These are phyloP conservation scores for Indri indri DNA, from an alignment of 2,113 vertebrate genomes.

Conservation along the genomic window DNA sequence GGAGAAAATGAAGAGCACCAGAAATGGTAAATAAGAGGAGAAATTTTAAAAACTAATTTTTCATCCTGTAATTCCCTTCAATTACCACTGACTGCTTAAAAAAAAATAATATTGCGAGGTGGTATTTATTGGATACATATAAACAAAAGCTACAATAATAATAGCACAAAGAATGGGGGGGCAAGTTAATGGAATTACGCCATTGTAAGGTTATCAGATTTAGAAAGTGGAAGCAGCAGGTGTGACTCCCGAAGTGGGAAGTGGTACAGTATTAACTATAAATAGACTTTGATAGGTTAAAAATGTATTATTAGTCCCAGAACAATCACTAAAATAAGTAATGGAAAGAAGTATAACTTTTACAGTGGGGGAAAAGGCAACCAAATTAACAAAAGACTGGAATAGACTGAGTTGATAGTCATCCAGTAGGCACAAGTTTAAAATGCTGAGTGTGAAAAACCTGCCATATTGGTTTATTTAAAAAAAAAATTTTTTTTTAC, in stretches of 20 bases:
- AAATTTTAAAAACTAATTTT: background rate
- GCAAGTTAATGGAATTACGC: background rate
- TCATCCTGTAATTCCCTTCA: background rate
- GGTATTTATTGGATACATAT: background rate
- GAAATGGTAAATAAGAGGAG: background rate
- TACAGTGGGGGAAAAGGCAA: background rate
- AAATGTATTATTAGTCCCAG: background rate
- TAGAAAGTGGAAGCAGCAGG: background rate
- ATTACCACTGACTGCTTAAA: background rate
- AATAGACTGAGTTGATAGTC: background rate
- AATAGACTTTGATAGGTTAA: background rate
- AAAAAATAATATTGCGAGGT: background rate
- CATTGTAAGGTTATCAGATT: background rate
- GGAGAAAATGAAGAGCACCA: background rate
- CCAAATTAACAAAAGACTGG: background rate
- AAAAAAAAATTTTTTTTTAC: background rate
- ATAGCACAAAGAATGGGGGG: background rate
- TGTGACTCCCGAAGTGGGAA: background rate
- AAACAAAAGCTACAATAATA: background rate
- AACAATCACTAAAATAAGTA: background rate
- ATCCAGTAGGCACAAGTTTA: background rate
- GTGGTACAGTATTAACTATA: background rate
- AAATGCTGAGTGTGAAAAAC: background rate
- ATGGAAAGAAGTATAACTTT: background rate
- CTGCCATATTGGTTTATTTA: background rate